A percentile compares a stretch with the other conserved stretches of the same genome.
These are phyloP conservation scores for Ephydatia muelleri DNA, from an alignment of 37 sponge, comb jelly and placozoan genomes.

Conservation along the genomic window DNA sequence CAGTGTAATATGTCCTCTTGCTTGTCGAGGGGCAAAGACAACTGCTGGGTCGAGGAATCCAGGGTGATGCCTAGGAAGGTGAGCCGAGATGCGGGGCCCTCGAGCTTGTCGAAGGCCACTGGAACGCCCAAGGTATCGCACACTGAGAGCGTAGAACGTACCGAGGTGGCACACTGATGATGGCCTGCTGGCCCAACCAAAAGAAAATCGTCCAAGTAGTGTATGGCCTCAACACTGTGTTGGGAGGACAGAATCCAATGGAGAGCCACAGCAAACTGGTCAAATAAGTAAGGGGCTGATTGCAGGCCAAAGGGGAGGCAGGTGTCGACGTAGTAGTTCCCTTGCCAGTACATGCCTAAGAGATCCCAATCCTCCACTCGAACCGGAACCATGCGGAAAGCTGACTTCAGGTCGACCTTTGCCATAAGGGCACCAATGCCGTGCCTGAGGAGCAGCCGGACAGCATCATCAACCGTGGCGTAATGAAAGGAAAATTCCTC, in stretches of 20 bases:
- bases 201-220: conserved; percentile 46
- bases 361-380: conserved; percentile 42
- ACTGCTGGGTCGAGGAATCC: conserved; percentile 3
- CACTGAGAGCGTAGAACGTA: too few relatives aligned
- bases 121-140: conserved; percentile 4
- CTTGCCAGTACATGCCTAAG: conserved; percentile 37
- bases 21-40: background rate
- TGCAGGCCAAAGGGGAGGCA: too few relatives aligned
- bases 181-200: conserved; percentile 5
- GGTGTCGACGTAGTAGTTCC: conserved; percentile 14
- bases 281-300: conserved; percentile 34
- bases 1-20: background rate
- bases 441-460: too few relatives aligned
- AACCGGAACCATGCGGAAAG: conserved; percentile 43
- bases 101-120: conserved; percentile 10
- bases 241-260: conserved; percentile 34
- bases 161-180: too few relatives aligned
- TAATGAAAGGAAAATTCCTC: background rate
- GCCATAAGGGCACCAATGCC: conserved; percentile 28
- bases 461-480: conserved; percentile 13
- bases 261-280: conserved; percentile 17
- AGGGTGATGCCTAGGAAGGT: conserved; percentile 7
- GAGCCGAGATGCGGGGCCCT: conserved; percentile 7
- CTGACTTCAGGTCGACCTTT: too few relatives aligned
- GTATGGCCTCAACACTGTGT: too few relatives aligned